A percentile compares a stretch with the other conserved stretches of the same genome.
These are phyloP conservation scores for Onychostoma macrolepis DNA, from an alignment of 2,113 vertebrate species.

Conservation along the genomic window DNA sequence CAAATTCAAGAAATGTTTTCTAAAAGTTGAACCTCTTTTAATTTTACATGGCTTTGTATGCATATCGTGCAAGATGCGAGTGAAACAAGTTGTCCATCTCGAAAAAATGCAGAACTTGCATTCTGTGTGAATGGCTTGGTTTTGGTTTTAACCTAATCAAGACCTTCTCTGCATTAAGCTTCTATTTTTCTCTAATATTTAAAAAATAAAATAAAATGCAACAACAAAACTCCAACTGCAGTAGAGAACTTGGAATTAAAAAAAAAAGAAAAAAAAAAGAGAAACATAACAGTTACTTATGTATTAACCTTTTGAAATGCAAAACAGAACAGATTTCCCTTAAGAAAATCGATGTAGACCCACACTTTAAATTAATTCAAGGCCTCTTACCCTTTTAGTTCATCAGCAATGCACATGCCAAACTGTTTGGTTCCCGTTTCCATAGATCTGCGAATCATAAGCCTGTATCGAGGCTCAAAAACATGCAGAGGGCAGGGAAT, in stretches of 20 bases:
- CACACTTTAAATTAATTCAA: background rate
- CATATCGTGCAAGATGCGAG: no score
- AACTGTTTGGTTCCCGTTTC: slow-evolving; percentile 92
- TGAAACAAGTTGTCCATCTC: no score
- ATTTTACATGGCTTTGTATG: no score
- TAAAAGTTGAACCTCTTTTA: no score
- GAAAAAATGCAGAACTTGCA: no score
- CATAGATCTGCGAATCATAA: slow-evolving; percentile 94
- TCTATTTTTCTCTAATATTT: no score
- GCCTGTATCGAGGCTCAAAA: slow-evolving; percentile 89
- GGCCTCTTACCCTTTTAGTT: slow-evolving; percentile 84
- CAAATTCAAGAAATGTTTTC: no score
- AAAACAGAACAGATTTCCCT: background rate
- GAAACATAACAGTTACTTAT: background rate
- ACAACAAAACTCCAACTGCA: no score
- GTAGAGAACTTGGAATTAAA: background rate
- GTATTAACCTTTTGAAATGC: background rate
- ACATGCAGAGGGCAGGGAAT: slow-evolving; percentile 91
- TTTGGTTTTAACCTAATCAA: no score
- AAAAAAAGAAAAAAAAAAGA: background rate
- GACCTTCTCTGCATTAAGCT: no score
- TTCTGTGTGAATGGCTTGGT: no score
- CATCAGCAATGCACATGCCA: slow-evolving; percentile 92
- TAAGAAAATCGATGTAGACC: background rate
- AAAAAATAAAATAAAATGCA: no score